Evolutionary conservation across 2,888 invertebrate species (phyloP).

Genomic region (Helobdella robusta): DNA sequence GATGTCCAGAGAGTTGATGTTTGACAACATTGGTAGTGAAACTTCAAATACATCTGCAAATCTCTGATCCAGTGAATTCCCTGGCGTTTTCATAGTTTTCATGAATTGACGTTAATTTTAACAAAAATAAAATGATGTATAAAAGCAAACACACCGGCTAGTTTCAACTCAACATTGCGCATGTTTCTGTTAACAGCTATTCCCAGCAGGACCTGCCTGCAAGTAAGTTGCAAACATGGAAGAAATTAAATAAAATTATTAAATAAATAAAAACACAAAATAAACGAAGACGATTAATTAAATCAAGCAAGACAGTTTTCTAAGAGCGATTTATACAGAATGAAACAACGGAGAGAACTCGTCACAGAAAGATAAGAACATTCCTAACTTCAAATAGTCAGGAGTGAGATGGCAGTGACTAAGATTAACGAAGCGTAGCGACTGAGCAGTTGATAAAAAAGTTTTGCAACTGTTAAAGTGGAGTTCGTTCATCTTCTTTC

Average conservation of each 20-base stretch:
- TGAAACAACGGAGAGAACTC: background rate
- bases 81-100: too few relatives aligned
- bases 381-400: background rate
- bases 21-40: background rate
- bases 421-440: background rate
- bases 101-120: too few relatives aligned
- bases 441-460: background rate
- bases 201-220: background rate
- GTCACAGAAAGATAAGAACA: too few relatives aligned
- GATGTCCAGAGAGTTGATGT: slow-evolving; percentile 1
- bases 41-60: slow-evolving; percentile 14
- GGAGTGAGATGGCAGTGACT: background rate
- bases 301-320: background rate
- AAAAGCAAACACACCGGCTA: too few relatives aligned
- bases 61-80: background rate
- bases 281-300: background rate
- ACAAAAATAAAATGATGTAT: too few relatives aligned
- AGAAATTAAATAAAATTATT: background rate
- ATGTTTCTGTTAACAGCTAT: background rate
- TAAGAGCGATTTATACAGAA: background rate
- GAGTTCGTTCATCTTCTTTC: slow-evolving; percentile 6
- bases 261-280: background rate
- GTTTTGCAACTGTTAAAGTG: background rate
- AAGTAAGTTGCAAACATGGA: background rate
- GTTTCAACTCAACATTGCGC: background rate